Percentiles rank a stretch among this genome's conserved stretches.
These are phyloP conservation scores for Tiphia femorata DNA, from an alignment of 2,888 invertebrate species.

Conservation along the genomic window DNA sequence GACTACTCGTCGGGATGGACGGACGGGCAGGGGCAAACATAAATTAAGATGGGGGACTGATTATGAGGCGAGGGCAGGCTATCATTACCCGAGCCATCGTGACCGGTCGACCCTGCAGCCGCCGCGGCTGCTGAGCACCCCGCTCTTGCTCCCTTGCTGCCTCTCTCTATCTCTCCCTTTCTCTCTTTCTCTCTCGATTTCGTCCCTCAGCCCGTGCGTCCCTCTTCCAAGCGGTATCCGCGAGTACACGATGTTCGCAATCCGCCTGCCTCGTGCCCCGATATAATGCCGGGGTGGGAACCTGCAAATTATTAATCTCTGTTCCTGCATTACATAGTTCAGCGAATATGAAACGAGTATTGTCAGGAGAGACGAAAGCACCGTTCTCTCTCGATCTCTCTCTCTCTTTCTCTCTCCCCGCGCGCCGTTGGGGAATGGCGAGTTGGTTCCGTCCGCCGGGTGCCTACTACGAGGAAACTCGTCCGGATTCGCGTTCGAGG, in stretches of 20 bases:
- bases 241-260: constrained; percentile 49
- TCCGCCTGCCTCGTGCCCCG: constrained; percentile 58
- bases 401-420: too few relatives aligned
- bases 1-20: constrained; percentile 45
- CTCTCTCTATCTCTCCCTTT: constrained; percentile 27
- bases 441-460: too few relatives aligned
- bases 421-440: too few relatives aligned
- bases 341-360: constrained; percentile 58
- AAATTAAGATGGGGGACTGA: constrained; percentile 68
- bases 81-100: constrained; percentile 66
- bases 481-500: not conserved
- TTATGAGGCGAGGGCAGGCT: constrained; percentile 67
- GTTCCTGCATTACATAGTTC: constrained; percentile 56
- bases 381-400: constrained; percentile 29
- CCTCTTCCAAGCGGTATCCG: constrained; percentile 2
- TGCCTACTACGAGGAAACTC: too few relatives aligned
- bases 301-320: constrained; percentile 65
- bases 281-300: constrained; percentile 62
- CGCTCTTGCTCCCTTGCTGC: too few relatives aligned
- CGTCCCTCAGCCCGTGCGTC: not conserved
- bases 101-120: constrained; percentile 66
- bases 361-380: constrained; percentile 45
- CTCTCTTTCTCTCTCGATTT: constrained; percentile 17
- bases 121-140: constrained; percentile 57
- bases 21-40: constrained; percentile 65